Base-by-base conservation (phyloP, 1,140 invertebrate species). In the Heterodera schachtii region DNA sequence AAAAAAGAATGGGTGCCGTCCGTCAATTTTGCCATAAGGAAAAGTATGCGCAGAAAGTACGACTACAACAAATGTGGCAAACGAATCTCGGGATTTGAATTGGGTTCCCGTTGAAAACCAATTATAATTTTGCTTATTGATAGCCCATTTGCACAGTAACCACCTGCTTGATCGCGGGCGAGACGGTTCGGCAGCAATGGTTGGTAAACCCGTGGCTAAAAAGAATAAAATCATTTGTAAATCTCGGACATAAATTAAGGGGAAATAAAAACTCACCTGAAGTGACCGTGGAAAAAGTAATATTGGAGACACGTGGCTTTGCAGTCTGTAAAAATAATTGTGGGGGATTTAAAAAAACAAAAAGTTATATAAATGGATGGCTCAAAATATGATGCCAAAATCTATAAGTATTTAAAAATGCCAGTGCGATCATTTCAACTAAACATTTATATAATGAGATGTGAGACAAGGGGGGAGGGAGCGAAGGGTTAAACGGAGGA, bases 241-340 rank as follows among this genome's bases (percentile, higher is more conserved):
- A 84, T 16, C 86, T 84, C 19, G 82, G 87, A 75, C 86, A 86
- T 19, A 7, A 60, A 16, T 60, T 19, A 60, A 60, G 13, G 16
- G 16, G 11, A 8, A 52, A 8, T 52, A 52, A 52, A 8, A 8
- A 69, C 6, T 69, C 67, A 71, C 69, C 69, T 71, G 77, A 89
- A 82, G 83, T 88, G 41, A 88, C 87, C 44, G 87, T 88, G 13
- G 87, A 90, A 73, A 89, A 89, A n/a, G 87, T 90, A 74, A 89
- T 89, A 74, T 90, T 89, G 19, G 84, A 83, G 8, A 89, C 87
- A 8, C 87, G 85, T 3, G 88, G 88, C 81, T 89, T 89, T 9
- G 87, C 85, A 6, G 87, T 80, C 87, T 89, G 81, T 74, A 89
- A 90, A 76, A 31, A 31, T 31, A 31, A 76, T 60, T 60, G 6